Percentiles rank a stretch among this genome's conserved stretches.
phyloP scores from a whole-genome alignment of 2,797 vertebrate species.

The Amphiprion clarkii region DNA sequence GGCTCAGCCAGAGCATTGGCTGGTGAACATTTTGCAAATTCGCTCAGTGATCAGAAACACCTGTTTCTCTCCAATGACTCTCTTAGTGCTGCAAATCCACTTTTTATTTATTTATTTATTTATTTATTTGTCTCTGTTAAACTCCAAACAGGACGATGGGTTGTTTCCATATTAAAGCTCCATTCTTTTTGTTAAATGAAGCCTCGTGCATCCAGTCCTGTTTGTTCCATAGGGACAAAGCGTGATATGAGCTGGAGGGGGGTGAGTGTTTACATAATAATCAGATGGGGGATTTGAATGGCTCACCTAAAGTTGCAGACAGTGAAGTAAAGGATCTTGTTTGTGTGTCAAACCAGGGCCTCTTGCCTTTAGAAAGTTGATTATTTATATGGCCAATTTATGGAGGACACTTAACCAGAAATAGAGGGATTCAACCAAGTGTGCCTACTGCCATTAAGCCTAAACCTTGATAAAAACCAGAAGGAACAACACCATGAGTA shows the following conservation, averaged over 20 bases:
- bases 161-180: constrained; percentile 72
- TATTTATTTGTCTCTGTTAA: constrained; percentile 49
- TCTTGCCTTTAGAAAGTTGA: constrained; percentile 41
- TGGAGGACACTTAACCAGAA: constrained; percentile 44
- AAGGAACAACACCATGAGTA: constrained; percentile 1
- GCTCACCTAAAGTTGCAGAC: constrained; percentile 65
- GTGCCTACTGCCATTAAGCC: constrained; percentile 12
- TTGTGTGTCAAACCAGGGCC: constrained; percentile 53
- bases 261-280: constrained; percentile 69
- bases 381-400: constrained; percentile 64
- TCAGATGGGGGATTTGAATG: constrained; percentile 61
- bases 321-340: constrained; percentile 54
- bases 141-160: constrained; percentile 63
- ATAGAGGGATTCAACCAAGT: constrained; percentile 42
- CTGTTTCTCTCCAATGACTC: constrained; percentile 71
- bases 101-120: background rate
- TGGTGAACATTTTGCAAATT: constrained; percentile 72
- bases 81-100: constrained; percentile 54
- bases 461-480: constrained; percentile 9
- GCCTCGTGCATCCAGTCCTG: constrained; percentile 56
- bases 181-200: constrained; percentile 76
- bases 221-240: constrained; percentile 72
- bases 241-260: constrained; percentile 48
- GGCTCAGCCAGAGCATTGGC: constrained; percentile 63
- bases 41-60: constrained; percentile 81